Base-by-base conservation (phyloP, 2,888 invertebrate species). In the Habroteleia sp. region DNA sequence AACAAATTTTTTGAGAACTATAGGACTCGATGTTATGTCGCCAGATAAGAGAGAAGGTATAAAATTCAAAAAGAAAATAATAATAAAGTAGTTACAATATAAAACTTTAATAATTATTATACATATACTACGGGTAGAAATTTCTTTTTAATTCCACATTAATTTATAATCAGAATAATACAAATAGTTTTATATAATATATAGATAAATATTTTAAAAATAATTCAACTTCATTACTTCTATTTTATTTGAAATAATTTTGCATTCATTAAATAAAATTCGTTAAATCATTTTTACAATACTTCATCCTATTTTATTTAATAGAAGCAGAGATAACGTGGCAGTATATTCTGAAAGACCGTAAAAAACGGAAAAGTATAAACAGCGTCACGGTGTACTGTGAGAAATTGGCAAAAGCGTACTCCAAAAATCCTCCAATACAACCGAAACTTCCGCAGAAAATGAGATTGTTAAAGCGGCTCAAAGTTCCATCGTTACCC, bases 281-380 rank as follows among this genome's bases (percentile, higher is more conserved):
- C n/a, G n/a, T n/a, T n/a, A n/a, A n/a, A n/a, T n/a, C n/a, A n/a
- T n/a, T n/a, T n/a, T n/a, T n/a, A n/a, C n/a, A n/a, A n/a, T n/a
- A n/a, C n/a, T n/a, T n/a, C n/a, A n/a, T n/a, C 5, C 5, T 20
- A 20, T 1, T 27, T 27, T 27, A 7, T 20, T 35, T 90, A 90
- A 52, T 89, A 92, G 92, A 89, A 72, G 90, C 91, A 81, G 93
- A 93, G 86, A 89, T 89, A 48, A 90, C 90, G 41, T 94, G 94
- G 94, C 89, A 91, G 79, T 91, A 91, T 83, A 90, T 94, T 74
- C 80, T 93, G 1, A 91, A 91, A 83, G 93, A 93, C 77, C 90
- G 93, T 42, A 90, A 91, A 78, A 91, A 91, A 73, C 88, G 93
- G 62, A 89, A 91, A 75, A 90, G 90, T 50, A 84, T 87, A 16